Evolutionary conservation across 2,113 vertebrate genomes (phyloP), one percentile per base, ranked within the genome.

Genomic region (Eira barbara): DNA sequence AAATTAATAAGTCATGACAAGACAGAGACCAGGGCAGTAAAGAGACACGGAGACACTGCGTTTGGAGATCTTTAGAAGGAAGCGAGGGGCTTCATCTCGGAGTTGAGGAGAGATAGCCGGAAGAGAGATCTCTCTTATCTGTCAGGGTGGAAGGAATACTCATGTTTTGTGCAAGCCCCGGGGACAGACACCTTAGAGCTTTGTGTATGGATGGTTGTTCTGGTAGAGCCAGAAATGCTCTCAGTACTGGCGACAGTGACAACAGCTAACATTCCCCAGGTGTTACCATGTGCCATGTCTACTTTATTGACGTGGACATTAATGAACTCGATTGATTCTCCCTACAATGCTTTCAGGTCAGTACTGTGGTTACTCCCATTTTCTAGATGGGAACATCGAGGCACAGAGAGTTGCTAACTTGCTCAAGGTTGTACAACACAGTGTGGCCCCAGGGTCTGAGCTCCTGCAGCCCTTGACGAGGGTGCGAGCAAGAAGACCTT

Each of bases 201-300:
- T 14, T 2, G 15, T 25, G 15, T 20, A 2, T 2, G 45, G 52
- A 13, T 27, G 34, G 31, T 27, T 49, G 67, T 47, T 20, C 74
- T 1, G 7, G 27, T 1, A 17, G 39, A 45, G 15, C 7, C 4
- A 17, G 73, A 45, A 31, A 25, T 8, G 17, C 63, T 42, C 15
- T 61, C 57, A 15, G 34, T 4, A 3, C 21, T 3, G 34, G 27
- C 1, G 21, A 29, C 8, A 47, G 36, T 3, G 63, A 0, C 8
- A 49, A 18, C 5, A 47, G 47, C 45, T 65, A 7, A 6, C 8
- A 4, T 12, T 7, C 31, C 13, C 59, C 10, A 36, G n/a, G n/a
- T 6, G 17, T 81, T 20, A 4, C 39, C 8, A 0, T 0, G 25
- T n/a, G 31, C 61, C 14, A 0, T 0, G 7, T 81, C 18, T 12